Percentiles rank a stretch among this genome's conserved stretches.
phyloP scores from a whole-genome alignment of 2,888 invertebrate genomes.

The Nomada ruficornis region DNA sequence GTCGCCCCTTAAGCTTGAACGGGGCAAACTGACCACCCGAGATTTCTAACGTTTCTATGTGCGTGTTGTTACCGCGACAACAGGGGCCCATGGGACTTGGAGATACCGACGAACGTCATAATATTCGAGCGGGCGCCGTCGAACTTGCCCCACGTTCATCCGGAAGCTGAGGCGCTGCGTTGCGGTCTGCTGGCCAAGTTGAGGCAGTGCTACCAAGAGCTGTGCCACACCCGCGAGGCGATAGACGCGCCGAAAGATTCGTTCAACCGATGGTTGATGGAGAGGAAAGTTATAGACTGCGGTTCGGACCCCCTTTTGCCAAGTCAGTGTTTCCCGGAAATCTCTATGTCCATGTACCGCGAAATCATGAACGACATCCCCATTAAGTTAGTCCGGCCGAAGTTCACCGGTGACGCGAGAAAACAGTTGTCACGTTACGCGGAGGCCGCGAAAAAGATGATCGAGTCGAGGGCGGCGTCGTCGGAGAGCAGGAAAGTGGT shows the following conservation, averaged over 20 bases:
- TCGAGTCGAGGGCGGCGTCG: slow-evolving; percentile 96
- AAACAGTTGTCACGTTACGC: slow-evolving; percentile 97
- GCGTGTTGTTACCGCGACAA: slow-evolving; percentile 21
- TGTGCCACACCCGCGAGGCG: slow-evolving; percentile 95
- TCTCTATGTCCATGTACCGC: slow-evolving; percentile 97
- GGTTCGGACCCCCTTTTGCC: slow-evolving; percentile 96
- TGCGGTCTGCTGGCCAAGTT: slow-evolving; percentile 93
- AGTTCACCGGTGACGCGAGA: slow-evolving; percentile 97
- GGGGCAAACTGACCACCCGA: no score
- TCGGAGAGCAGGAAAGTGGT: slow-evolving; percentile 98
- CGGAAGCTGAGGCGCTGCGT: slow-evolving; percentile 95
- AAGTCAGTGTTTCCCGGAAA: slow-evolving; percentile 95
- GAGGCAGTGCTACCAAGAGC: slow-evolving; percentile 95
- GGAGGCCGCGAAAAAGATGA: slow-evolving; percentile 98
- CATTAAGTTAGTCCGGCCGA: slow-evolving; percentile 96
- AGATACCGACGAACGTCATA: slow-evolving; percentile 95
- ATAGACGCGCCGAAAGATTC: slow-evolving; percentile 98
- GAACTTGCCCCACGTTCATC: slow-evolving; percentile 95
- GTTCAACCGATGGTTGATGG: slow-evolving; percentile 98
- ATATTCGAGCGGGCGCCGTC: slow-evolving; percentile 94
- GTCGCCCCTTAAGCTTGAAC: no score
- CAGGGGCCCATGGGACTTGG: slow-evolving; percentile 97
- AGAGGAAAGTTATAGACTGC: slow-evolving; percentile 92
- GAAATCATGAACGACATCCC: slow-evolving; percentile 99
- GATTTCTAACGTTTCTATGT: not conserved